Conservation (phyloP, 2,113 vertebrate species). For the Mellivora capensis region DNA sequence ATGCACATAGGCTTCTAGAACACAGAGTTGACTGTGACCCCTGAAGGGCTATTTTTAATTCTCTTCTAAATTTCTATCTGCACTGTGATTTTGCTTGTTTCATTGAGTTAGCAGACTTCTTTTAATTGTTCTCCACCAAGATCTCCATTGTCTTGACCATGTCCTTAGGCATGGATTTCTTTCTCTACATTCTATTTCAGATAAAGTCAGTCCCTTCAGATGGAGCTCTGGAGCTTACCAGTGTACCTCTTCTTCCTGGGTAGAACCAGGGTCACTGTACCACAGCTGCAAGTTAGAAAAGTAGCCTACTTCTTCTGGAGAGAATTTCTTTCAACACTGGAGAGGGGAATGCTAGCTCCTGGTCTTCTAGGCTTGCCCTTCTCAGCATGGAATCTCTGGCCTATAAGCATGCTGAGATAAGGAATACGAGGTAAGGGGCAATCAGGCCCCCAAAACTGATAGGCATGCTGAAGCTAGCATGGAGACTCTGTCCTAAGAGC, state of each 20-base stretch:
- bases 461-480: background rate
- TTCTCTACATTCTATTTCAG: background rate
- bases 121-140: background rate
- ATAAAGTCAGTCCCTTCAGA: background rate
- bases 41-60: no score
- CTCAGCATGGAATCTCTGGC: background rate
- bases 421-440: background rate
- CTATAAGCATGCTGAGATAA: background rate
- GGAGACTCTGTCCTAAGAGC: no score
- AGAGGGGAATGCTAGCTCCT: background rate
- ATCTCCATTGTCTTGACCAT: background rate
- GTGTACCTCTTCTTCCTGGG: background rate
- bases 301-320: background rate
- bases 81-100: background rate
- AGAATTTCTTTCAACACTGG: background rate
- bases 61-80: background rate
- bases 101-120: background rate
- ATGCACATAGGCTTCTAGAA: background rate
- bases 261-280: background rate
- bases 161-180: background rate
- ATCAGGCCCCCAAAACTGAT: background rate
- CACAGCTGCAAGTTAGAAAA: no score
- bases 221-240: background rate
- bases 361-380: background rate
- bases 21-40: background rate